Conservation (phyloP, 2,797 vertebrate genomes). For the Trachurus trachurus region DNA sequence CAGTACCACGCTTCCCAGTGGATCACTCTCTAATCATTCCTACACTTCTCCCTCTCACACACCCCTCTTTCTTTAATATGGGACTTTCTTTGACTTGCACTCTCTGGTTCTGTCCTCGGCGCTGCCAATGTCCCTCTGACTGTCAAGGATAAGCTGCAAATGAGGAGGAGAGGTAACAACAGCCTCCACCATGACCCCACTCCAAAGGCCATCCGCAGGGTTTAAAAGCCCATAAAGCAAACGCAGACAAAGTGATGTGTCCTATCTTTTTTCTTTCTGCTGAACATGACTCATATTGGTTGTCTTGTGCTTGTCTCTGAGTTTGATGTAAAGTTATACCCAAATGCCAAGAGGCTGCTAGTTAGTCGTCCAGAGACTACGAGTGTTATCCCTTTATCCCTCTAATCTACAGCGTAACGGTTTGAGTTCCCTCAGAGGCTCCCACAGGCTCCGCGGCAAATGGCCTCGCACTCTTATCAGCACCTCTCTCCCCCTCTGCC, state of each 20-base stretch:
- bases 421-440: conserved; percentile 64
- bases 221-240: conserved; percentile 41
- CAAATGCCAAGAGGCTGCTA: conserved; percentile 52
- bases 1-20: neutral
- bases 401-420: conserved; percentile 68
- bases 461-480: conserved; percentile 75
- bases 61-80: neutral
- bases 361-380: conserved; percentile 60
- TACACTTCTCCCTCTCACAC: conserved; percentile 5
- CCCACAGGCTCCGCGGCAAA: conserved; percentile 61
- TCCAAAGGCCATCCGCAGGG: conserved; percentile 29
- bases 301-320: conserved; percentile 42
- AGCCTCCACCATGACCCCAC: conserved; percentile 19
- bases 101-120: conserved; percentile 10
- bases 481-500: conserved; percentile 54
- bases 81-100: conserved; percentile 19
- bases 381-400: conserved; percentile 72
- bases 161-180: conserved; percentile 39
- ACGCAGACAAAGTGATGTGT: conserved; percentile 23
- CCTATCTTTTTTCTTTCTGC: conserved; percentile 10
- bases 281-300: conserved; percentile 33
- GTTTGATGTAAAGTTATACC: conserved; percentile 49
- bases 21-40: conserved; percentile 15
- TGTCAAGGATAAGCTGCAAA: conserved; percentile 46
- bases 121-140: conserved; percentile 29